Evolutionary conservation across 2,888 invertebrate species (phyloP), one percentile per base, ranked within the genome.

Genomic region (Ferdinandea cuprea): DNA sequence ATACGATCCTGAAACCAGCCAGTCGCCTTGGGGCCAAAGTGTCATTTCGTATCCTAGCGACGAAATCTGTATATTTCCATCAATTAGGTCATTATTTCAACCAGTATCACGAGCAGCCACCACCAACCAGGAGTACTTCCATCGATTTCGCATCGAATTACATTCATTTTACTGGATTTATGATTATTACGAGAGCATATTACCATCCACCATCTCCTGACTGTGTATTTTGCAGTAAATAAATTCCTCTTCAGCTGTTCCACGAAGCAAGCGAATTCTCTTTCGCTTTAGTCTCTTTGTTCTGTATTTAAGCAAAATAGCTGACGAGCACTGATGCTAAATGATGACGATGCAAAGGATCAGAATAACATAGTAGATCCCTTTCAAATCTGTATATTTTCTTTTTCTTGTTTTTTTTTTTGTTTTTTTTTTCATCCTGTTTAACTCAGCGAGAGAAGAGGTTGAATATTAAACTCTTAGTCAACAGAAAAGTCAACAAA

Each of bases 401-500:
- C 50, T 46, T 21, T 21, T 35, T n/a, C 13, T 25, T 25, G n/a
- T n/a, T 48, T 6, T 44, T 59, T 40, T 17, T 19, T 52, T 52
- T 32, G 54, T 59, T 46, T 21, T 21, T 35, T n/a, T 21, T 25
- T 25, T 13, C 8, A n/a, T 25, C 40, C 50, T 35, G 32, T 59
- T 71, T 37, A 58, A 8, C 58, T 52, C 35, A 32, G 40, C 13
- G 9, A 35, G 56, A 42, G 68, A 32, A n/a, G 69, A 54, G 71
- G 46, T 68, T 78, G 63, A 58, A 78, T 83, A 83, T 78, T 78
- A 83, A 78, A 83, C 72, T 78, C 78, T 61, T 72, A 83, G 78
- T 83, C 83, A 83, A 83, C 83, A 83, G 77, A 77, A 83, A 81
- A 81, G 77, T 81, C 71, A 81, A 81, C 81, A 83, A 56, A 68